phyloP scores from a whole-genome alignment of 2,888 invertebrate genomes.

The Oscheius sp. region DNA sequence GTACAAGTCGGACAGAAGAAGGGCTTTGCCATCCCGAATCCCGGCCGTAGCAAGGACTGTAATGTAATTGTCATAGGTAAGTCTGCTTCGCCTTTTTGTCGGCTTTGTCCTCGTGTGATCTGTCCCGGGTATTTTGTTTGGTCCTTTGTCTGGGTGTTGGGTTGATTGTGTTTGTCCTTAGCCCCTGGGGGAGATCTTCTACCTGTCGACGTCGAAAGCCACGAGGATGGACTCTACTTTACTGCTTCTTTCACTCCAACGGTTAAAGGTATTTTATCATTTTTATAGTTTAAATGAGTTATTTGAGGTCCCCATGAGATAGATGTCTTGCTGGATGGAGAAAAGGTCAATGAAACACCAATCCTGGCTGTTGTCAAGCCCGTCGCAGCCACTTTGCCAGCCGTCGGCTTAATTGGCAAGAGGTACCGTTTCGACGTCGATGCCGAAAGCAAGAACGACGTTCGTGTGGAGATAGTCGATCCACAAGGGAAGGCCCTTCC shows the following conservation, averaged over 20 bases:
- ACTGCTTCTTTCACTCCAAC: conserved; percentile 50
- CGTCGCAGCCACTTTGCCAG: conserved; percentile 46
- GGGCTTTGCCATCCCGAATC: conserved; percentile 70
- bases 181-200: conserved; percentile 64
- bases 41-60: conserved; percentile 65
- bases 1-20: conserved; percentile 68
- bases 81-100: conserved; percentile 30
- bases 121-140: conserved; percentile 42
- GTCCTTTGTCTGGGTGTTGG: conserved; percentile 16
- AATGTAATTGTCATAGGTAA: conserved; percentile 72
- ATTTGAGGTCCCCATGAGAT: conserved; percentile 62
- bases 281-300: not conserved
- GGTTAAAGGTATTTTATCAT: conserved; percentile 38
- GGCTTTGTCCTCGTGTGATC: conserved; percentile 35
- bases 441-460: conserved; percentile 56
- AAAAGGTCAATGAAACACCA: conserved; percentile 40
- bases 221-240: conserved; percentile 37
- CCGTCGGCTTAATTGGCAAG: conserved; percentile 55
- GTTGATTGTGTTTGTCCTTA: conserved; percentile 40
- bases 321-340: conserved; percentile 60
- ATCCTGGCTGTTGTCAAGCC: conserved; percentile 43
- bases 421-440: conserved; percentile 60
- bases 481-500: conserved; percentile 60
- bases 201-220: conserved; percentile 60
- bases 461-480: conserved; percentile 61